Conservation (phyloP, 2,113 vertebrate species). For the Sporophila hypoxantha region DNA sequence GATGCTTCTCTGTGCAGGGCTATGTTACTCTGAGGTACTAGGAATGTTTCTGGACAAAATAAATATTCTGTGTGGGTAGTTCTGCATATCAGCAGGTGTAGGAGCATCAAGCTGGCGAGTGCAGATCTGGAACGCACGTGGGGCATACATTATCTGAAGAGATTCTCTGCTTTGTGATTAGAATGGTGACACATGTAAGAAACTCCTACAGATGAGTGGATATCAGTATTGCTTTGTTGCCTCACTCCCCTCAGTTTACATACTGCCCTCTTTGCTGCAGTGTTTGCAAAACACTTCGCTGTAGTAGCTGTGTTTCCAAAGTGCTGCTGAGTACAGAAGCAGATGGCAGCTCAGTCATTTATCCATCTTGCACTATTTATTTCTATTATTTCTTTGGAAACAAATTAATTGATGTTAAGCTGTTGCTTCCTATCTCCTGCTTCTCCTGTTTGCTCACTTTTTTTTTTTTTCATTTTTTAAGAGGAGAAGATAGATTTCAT, state of each 20-base stretch:
- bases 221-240: not conserved
- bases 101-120: not conserved
- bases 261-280: not conserved
- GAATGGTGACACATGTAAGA: not conserved
- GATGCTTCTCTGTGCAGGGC: not conserved
- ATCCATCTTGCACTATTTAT: not conserved
- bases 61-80: not conserved
- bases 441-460: not conserved
- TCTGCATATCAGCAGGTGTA: not conserved
- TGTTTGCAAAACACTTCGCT: not conserved
- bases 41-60: not conserved
- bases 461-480: not conserved
- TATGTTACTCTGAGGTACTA: not conserved
- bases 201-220: not conserved
- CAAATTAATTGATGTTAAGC: not conserved
- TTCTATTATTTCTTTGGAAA: slow-evolving; percentile 15
- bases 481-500: not conserved
- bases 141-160: not conserved
- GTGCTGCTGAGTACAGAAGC: not conserved
- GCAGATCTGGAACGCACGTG: not conserved
- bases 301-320: not conserved
- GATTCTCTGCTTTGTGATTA: not conserved
- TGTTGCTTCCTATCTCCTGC: not conserved
- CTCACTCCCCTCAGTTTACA: not conserved
- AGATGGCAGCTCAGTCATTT: slow-evolving; percentile 8